Percentiles rank a stretch among this genome's conserved stretches.
Conservation (phyloP, 2,888 invertebrate species). For the Cephalotes varians region DNA sequence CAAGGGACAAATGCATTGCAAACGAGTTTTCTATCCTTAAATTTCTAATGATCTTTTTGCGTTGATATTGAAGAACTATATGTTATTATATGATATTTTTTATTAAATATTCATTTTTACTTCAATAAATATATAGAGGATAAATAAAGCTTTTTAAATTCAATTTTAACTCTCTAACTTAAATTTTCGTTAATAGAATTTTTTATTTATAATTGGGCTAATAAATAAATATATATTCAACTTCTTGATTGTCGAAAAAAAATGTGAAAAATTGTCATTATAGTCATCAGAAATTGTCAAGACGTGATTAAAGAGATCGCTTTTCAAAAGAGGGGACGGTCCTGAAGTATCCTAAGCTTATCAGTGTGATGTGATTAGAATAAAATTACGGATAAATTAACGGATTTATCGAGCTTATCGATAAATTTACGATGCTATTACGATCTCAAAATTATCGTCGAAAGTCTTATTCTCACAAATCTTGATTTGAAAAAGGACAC, state of each 20-base stretch:
- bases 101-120: not conserved
- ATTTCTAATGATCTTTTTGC: slow-evolving; percentile 3
- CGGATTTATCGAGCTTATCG: slow-evolving; percentile 21
- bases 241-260: not conserved
- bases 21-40: not conserved
- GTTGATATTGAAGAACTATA: not conserved
- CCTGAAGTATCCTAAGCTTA: not conserved
- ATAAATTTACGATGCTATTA: slow-evolving; percentile 54
- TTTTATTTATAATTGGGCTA: not conserved
- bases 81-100: not conserved
- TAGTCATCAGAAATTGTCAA: not conserved
- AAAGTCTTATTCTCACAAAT: not conserved
- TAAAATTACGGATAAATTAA: not conserved
- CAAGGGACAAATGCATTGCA: not conserved
- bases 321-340: not conserved
- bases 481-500: not conserved
- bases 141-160: not conserved
- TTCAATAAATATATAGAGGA: not conserved
- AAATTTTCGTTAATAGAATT: not conserved
- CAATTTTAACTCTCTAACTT: not conserved
- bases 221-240: not conserved
- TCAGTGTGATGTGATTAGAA: not conserved
- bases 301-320: not conserved
- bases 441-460: slow-evolving; percentile 33
- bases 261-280: not conserved